Evolutionary conservation across 2,888 invertebrate genomes (phyloP).

Genomic region (Axea sp.): DNA sequence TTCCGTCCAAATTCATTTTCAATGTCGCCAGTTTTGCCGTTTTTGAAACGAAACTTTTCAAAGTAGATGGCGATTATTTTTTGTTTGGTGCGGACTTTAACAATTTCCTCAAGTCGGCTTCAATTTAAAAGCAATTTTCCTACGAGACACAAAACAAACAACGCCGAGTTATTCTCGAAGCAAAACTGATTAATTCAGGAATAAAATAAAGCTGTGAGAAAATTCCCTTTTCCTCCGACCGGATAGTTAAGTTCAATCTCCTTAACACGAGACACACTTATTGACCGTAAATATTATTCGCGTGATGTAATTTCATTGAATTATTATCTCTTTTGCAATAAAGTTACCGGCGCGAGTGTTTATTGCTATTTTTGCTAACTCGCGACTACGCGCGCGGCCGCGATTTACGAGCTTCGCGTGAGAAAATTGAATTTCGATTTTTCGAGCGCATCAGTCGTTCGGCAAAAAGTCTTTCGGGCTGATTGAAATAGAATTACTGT

Average conservation of each 20-base stretch:
- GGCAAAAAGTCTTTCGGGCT: constrained; percentile 4
- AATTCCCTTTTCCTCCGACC: too few species aligned
- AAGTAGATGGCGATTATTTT: too few species aligned
- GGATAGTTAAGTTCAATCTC: constrained; percentile 13
- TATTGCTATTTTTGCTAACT: constrained; percentile 1
- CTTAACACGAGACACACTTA: background rate
- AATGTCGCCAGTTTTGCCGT: too few species aligned
- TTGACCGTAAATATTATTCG: constrained; percentile 5
- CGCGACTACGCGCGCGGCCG: background rate
- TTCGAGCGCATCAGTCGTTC: background rate
- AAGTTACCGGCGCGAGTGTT: constrained; percentile 2
- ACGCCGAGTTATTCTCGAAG: too few species aligned
- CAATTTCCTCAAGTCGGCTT: too few species aligned
- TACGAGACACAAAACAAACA: too few species aligned
- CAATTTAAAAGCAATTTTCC: too few species aligned
- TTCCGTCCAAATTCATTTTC: too few species aligned
- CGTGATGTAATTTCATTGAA: constrained; percentile 12
- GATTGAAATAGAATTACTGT: constrained; percentile 59
- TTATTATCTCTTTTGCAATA: constrained; percentile 17
- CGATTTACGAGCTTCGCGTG: background rate
- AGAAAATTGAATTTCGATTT: background rate
- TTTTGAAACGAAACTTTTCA: too few species aligned
- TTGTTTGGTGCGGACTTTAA: too few species aligned
- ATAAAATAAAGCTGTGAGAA: too few species aligned
- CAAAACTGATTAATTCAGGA: too few species aligned